Conservation (phyloP, 2,888 invertebrate species). For the Agrotis exclamationis region DNA sequence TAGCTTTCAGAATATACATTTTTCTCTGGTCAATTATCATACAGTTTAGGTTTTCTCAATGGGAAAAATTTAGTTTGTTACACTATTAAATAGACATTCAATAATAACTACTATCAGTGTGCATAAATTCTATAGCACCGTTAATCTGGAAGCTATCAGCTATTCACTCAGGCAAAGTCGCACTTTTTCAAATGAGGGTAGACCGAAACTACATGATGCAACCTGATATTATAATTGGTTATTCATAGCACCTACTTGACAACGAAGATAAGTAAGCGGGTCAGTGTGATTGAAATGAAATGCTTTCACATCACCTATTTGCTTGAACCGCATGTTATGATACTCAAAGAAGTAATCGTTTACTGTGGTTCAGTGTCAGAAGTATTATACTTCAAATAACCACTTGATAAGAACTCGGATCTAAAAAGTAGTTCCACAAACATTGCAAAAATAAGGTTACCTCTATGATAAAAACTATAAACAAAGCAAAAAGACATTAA, state of each 20-base stretch:
- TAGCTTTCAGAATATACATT: too few species aligned
- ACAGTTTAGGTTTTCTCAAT: too few species aligned
- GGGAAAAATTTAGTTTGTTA: too few species aligned
- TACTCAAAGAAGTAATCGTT: background rate
- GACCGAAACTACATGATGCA: background rate
- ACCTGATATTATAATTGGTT: background rate
- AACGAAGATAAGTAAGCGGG: background rate
- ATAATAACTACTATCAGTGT: too few species aligned
- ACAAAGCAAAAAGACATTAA: conserved; percentile 12
- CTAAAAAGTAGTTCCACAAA: background rate
- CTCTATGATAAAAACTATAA: background rate
- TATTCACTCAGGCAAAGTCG: background rate
- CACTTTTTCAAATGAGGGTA: conserved; percentile 3
- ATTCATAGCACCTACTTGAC: background rate
- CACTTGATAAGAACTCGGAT: background rate
- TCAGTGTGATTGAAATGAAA: background rate
- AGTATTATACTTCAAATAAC: background rate
- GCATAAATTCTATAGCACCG: too few species aligned
- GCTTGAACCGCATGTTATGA: background rate
- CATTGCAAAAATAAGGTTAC: conserved; percentile 27
- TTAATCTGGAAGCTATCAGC: background rate
- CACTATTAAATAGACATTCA: too few species aligned
- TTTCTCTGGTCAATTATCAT: too few species aligned
- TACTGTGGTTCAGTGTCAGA: background rate
- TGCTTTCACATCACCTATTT: background rate